Percentiles rank a stretch among this genome's conserved stretches.
phyloP scores from a whole-genome alignment of 2,113 vertebrate genomes.

The Mugil cephalus region DNA sequence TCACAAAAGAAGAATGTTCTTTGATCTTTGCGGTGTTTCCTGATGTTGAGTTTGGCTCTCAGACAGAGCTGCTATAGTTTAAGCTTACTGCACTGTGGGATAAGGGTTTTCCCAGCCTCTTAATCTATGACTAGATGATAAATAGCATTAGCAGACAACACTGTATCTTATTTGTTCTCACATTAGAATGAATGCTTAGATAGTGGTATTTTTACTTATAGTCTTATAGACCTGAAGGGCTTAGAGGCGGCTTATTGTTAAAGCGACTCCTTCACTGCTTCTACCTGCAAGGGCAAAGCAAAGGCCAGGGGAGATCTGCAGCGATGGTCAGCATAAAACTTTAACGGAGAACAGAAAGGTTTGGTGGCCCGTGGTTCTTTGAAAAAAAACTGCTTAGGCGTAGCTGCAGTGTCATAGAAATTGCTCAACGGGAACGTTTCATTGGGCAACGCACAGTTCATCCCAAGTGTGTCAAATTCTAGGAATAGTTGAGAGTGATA shows the following conservation, averaged over 20 bases:
- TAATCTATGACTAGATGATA: background rate
- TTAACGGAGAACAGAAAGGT: no score
- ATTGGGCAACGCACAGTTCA: no score
- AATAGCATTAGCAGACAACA: background rate
- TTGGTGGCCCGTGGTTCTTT: no score
- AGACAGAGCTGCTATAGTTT: background rate
- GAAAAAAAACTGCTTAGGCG: no score
- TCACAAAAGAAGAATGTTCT: background rate
- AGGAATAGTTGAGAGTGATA: no score
- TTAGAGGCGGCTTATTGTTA: background rate
- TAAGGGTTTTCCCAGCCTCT: background rate
- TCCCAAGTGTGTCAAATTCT: no score
- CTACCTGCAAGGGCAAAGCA: slow-evolving; percentile 7
- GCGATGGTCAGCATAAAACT: background rate
- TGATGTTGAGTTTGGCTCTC: background rate
- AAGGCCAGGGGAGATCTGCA: slow-evolving; percentile 8
- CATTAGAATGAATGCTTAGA: slow-evolving; percentile 8
- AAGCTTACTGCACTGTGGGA: no score
- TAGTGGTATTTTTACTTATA: background rate
- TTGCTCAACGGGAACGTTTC: no score
- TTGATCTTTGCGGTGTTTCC: background rate
- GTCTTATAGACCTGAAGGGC: background rate
- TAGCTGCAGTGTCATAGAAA: background rate
- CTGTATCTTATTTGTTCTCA: slow-evolving; percentile 1
- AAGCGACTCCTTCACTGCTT: slow-evolving; percentile 13